Evolutionary conservation across 2,797 vertebrate genomes (phyloP).

Genomic region (Pygocentrus nattereri): DNA sequence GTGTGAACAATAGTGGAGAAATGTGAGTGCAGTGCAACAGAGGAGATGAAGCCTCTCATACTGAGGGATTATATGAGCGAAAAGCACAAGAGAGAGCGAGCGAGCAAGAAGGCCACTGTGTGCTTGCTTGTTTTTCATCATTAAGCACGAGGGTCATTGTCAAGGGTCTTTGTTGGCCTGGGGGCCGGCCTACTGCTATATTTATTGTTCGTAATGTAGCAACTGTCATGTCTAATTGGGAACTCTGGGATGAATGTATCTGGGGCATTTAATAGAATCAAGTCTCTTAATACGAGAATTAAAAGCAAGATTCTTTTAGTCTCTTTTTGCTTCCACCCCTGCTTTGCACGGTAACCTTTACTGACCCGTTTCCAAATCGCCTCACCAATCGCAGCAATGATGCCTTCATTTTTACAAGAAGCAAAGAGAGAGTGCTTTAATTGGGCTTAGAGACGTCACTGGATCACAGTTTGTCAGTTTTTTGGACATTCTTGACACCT

Average conservation of each 20-base stretch:
- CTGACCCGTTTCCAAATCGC: slow-evolving; percentile 69
- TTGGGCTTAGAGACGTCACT: not conserved
- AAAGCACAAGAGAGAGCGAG: slow-evolving; percentile 59
- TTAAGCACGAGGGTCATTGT: slow-evolving; percentile 81
- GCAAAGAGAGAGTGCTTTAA: slow-evolving; percentile 48
- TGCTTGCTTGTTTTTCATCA: slow-evolving; percentile 78
- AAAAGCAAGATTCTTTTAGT: slow-evolving; percentile 77
- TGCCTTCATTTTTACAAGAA: slow-evolving; percentile 52
- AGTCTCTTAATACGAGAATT: slow-evolving; percentile 80
- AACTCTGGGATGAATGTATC: slow-evolving; percentile 80
- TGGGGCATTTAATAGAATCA: slow-evolving; percentile 83
- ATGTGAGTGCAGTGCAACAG: not conserved
- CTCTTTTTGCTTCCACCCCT: slow-evolving; percentile 70
- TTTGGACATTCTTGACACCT: not conserved
- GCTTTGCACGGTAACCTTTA: slow-evolving; percentile 74
- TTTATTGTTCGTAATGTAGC: slow-evolving; percentile 84
- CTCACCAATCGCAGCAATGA: slow-evolving; percentile 63
- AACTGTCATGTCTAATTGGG: slow-evolving; percentile 83
- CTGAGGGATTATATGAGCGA: slow-evolving; percentile 16
- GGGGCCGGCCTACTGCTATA: slow-evolving; percentile 79
- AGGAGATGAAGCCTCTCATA: not conserved
- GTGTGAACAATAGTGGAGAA: slow-evolving; percentile 31
- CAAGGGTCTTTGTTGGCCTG: slow-evolving; percentile 75
- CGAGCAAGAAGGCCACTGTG: slow-evolving; percentile 65
- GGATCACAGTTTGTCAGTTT: too few relatives aligned